These are phyloP conservation scores for Criorhina ranunculi DNA, from an alignment of 2,888 invertebrate genomes.

Conservation along the genomic window DNA sequence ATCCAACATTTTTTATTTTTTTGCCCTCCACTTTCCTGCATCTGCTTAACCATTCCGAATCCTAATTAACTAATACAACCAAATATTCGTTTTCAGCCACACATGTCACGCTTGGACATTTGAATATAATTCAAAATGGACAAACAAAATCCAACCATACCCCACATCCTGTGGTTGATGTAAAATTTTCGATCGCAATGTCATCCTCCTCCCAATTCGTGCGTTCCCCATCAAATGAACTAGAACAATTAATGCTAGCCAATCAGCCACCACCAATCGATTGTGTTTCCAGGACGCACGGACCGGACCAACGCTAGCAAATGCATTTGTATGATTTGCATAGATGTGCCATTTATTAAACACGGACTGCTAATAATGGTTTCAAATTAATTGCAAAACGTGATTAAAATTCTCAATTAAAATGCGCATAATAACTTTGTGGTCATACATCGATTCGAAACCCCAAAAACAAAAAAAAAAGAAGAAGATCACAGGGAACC, in stretches of 20 bases:
- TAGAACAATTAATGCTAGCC: conserved; percentile 47
- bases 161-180: not conserved
- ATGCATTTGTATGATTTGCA: conserved; percentile 72
- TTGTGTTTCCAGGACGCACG: not conserved
- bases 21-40: too few species aligned
- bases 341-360: conserved; percentile 68
- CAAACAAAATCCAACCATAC: not conserved
- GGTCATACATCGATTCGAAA: conserved; percentile 28
- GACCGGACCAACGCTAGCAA: conserved; percentile 12
- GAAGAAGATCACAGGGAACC: too few species aligned
- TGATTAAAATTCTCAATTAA: conserved; percentile 72
- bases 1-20: too few species aligned
- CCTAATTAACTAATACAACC: not conserved
- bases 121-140: conserved; percentile 2
- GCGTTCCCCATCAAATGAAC: conserved; percentile 21
- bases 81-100: not conserved
- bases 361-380: conserved; percentile 67
- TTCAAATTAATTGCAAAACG: conserved; percentile 70
- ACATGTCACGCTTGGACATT: not conserved
- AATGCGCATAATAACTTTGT: conserved; percentile 63
- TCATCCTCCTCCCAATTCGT: not conserved
- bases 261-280: conserved; percentile 51
- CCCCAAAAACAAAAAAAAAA: too few species aligned
- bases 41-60: not conserved
- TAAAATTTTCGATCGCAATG: conserved; percentile 31